phyloP scores from a whole-genome alignment of 2,888 invertebrate species.

The Drosophila parthenogenetica region DNA sequence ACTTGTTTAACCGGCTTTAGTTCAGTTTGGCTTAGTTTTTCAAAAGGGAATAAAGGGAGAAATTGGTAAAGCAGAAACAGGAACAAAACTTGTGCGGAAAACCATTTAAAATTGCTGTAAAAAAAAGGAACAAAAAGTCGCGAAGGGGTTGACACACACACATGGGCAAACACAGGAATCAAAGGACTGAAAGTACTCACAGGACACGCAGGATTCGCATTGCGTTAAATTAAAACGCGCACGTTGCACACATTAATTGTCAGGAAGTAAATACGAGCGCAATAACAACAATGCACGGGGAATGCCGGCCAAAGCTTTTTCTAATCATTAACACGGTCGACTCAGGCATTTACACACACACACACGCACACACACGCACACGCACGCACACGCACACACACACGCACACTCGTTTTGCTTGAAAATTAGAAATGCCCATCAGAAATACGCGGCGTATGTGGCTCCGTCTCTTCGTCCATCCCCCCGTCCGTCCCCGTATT shows the following conservation, averaged over 20 bases:
- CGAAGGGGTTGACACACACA: slow-evolving; percentile 24
- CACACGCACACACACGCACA: slow-evolving; percentile 22
- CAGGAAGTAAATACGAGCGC: slow-evolving; percentile 65
- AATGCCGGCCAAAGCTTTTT: slow-evolving; percentile 67
- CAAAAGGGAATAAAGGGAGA: background rate
- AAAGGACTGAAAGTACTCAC: slow-evolving; percentile 6
- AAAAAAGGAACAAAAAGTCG: slow-evolving; percentile 68
- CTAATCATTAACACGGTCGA: slow-evolving; percentile 83
- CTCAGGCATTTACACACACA: slow-evolving; percentile 32
- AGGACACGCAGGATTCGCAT: slow-evolving; percentile 29
- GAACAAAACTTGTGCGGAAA: slow-evolving; percentile 44
- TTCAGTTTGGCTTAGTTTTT: slow-evolving; percentile 58
- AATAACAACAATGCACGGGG: slow-evolving; percentile 45
- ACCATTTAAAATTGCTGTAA: slow-evolving; percentile 71
- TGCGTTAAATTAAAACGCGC: slow-evolving; percentile 73
- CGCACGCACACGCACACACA: slow-evolving; percentile 2
- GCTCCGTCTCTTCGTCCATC: slow-evolving; percentile 15
- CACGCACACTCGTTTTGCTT: slow-evolving; percentile 42
- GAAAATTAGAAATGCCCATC: slow-evolving; percentile 83
- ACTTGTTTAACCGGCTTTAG: slow-evolving; percentile 79
- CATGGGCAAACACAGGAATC: background rate
- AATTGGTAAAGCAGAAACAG: background rate
- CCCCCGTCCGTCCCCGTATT: background rate
- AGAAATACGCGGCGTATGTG: slow-evolving; percentile 69
- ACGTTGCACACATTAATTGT: slow-evolving; percentile 82